Evolutionary conservation across 2,113 vertebrate genomes (phyloP), one percentile per base, ranked within the genome.

Genomic region (Microtus oregoni): DNA sequence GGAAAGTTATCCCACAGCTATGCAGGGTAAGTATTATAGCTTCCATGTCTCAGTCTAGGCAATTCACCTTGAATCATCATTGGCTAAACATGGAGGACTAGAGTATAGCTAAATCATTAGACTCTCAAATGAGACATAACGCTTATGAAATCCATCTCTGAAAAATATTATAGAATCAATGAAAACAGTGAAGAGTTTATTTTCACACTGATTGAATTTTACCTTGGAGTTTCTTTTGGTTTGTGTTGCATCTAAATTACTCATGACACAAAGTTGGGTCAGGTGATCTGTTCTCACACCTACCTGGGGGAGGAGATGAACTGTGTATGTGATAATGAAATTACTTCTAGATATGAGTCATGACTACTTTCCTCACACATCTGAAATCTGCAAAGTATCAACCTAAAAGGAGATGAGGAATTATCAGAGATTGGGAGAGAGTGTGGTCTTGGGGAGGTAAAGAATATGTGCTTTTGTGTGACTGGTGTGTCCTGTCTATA

Each of bases 341-440:
- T 77, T 90, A 75, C 93, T 95, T 96, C 76, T 47, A 77, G n/a
- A 41, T 72, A 50, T 78, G 89, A 35, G 5, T 83, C 35, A 55
- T n/a, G 41, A 28, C 26, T 77, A 65, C 61, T 76, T 44, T 5
- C 86, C 26, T 91, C 63, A 85, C n/a, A 76, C 44, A 83, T 35
- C 1, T 83, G 77, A 35, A 58, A 24, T 17, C 65, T 73, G 70
- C 44, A 93, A 93, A 65, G 75, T 24, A 10, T 65, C 24, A 76
- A 52, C 32, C 58, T 86, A 58, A 32, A 63, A 52, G n/a, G 35
- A 70, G 92, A 47, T 47, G 28, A 61, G 1, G 3, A 58, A 65
- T 86, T n/a, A 63, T 3, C 22, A 73, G 30, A 61, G 14, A 38
- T 19, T 63, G 24, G 38, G 24, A 52, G 28, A 10, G 17, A 30